phyloP scores from a whole-genome alignment of 2,113 vertebrate genomes.

The Mustela nigripes region DNA sequence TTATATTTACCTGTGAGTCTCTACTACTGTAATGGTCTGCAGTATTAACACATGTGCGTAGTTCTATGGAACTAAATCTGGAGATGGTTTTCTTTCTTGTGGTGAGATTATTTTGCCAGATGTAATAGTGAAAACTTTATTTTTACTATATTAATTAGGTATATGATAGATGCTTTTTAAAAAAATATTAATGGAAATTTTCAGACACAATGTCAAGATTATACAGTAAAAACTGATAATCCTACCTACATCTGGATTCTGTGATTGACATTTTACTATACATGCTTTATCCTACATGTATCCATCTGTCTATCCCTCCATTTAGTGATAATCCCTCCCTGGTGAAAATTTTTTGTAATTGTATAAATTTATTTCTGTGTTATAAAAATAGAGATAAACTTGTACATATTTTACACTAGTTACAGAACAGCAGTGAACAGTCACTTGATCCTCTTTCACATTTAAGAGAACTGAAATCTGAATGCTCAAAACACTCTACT shows the following conservation, averaged over 20 bases:
- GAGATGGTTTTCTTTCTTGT: slow-evolving; percentile 5
- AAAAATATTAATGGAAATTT: neutral
- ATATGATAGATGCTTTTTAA: neutral
- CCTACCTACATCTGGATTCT: neutral
- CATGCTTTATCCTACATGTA: neutral
- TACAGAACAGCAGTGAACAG: slow-evolving; percentile 81
- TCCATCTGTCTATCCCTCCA: neutral
- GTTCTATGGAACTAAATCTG: neutral
- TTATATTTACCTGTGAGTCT: neutral
- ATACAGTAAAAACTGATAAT: neutral
- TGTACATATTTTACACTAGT: slow-evolving; percentile 86
- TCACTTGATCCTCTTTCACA: slow-evolving; percentile 78
- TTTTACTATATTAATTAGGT: neutral
- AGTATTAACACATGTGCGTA: neutral
- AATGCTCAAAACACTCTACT: slow-evolving; percentile 72
- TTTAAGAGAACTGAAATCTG: slow-evolving; percentile 83
- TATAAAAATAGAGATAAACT: slow-evolving; percentile 88
- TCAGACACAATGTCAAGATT: neutral
- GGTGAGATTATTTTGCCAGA: slow-evolving; percentile 1
- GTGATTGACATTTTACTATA: neutral
- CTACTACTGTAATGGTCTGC: neutral
- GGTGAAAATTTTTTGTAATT: slow-evolving; percentile 57
- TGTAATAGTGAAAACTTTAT: neutral
- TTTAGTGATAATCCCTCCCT: neutral
- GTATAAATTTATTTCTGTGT: slow-evolving; percentile 90